These are phyloP conservation scores for Clitarchus hookeri DNA, from an alignment of 2,888 invertebrate species.

Conservation along the genomic window DNA sequence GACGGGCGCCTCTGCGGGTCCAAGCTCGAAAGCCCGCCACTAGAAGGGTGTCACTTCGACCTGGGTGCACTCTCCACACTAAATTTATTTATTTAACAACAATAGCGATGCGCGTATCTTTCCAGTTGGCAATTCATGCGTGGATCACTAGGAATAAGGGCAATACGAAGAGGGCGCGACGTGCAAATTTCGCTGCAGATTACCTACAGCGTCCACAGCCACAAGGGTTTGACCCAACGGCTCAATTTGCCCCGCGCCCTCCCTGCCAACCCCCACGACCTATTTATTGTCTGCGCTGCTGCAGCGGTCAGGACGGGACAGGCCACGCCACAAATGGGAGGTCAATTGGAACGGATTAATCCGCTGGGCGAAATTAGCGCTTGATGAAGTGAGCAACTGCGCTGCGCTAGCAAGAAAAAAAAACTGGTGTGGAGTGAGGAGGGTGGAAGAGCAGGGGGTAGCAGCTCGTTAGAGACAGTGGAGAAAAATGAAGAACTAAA, in stretches of 20 bases:
- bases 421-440: neutral
- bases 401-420: neutral
- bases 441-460: neutral
- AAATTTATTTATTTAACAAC: no score
- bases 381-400: conserved; percentile 21
- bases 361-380: conserved; percentile 21
- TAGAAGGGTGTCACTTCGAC: no score
- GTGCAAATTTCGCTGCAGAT: neutral
- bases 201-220: neutral
- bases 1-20: no score
- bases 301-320: neutral
- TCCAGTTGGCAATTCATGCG: no score
- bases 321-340: neutral
- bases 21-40: no score
- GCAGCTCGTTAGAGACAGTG: neutral
- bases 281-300: neutral
- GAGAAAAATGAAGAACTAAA: neutral
- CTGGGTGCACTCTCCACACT: no score
- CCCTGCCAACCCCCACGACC: neutral
- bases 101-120: no score
- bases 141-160: neutral
- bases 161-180: neutral
- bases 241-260: neutral
- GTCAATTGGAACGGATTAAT: conserved; percentile 26
- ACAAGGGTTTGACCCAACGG: neutral